Conservation (phyloP, 1,140 invertebrate genomes). For the Brachionus manjavacas region DNA sequence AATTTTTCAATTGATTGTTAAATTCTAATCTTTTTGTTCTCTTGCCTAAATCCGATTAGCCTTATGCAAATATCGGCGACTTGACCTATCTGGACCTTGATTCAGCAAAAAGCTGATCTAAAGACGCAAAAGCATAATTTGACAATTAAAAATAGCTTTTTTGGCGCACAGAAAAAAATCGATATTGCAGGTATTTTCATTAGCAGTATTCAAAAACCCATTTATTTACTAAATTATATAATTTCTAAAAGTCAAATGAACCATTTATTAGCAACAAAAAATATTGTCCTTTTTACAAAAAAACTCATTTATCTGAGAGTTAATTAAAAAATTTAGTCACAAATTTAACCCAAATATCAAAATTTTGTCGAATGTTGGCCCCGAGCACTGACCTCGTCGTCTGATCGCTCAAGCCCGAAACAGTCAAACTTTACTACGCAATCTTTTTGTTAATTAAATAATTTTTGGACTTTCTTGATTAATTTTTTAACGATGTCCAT, state of each 20-base stretch:
- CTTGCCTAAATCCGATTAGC: background rate
- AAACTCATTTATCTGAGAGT: background rate
- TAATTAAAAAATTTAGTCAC: constrained; percentile 1
- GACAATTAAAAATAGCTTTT: background rate
- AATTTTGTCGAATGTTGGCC: background rate
- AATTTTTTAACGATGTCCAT: background rate
- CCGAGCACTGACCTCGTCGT: background rate
- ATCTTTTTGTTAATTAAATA: background rate
- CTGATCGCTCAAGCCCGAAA: background rate
- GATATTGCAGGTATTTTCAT: background rate
- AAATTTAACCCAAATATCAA: background rate
- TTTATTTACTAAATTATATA: background rate
- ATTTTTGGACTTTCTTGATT: background rate
- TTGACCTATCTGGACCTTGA: background rate
- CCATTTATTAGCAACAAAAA: background rate
- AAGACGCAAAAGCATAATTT: constrained; percentile 12
- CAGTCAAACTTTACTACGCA: background rate
- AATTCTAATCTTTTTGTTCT: background rate
- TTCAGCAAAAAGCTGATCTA: background rate
- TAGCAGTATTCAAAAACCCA: background rate
- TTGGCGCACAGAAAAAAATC: background rate
- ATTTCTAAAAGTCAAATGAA: background rate
- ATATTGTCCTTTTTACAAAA: background rate
- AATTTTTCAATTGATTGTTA: background rate
- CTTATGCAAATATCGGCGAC: background rate